These are phyloP conservation scores for Polylopha cassiicola DNA, from an alignment of 2,888 invertebrate species.

Conservation along the genomic window DNA sequence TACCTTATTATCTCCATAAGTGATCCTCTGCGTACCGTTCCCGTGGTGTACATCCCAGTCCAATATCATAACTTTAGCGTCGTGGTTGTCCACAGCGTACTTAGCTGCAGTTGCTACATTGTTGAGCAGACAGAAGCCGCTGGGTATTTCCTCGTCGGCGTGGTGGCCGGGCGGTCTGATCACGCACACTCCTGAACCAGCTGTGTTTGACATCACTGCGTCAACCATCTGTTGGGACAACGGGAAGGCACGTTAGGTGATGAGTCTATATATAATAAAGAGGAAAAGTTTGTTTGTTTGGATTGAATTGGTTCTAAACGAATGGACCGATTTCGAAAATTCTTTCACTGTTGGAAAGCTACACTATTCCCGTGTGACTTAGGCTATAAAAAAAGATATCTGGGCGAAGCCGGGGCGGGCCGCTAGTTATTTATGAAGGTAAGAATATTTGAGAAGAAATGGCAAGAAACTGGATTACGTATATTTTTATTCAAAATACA, in stretches of 20 bases:
- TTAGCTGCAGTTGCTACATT: slow-evolving; percentile 89
- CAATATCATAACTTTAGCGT: slow-evolving; percentile 81
- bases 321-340: too few relatives aligned
- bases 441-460: too few relatives aligned
- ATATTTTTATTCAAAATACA: too few relatives aligned
- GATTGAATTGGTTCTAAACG: too few relatives aligned
- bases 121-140: slow-evolving; percentile 95
- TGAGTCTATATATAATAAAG: too few relatives aligned
- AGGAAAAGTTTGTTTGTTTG: too few relatives aligned
- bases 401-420: too few relatives aligned
- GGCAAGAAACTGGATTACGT: too few relatives aligned
- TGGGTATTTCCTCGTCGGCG: slow-evolving; percentile 84
- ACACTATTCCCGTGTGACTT: too few relatives aligned
- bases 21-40: slow-evolving; percentile 91
- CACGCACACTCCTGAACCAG: slow-evolving; percentile 87
- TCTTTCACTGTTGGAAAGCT: too few relatives aligned
- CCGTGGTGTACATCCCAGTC: slow-evolving; percentile 99
- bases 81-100: slow-evolving; percentile 80
- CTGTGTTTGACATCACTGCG: slow-evolving; percentile 78
- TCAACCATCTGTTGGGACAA: slow-evolving; percentile 78
- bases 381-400: too few relatives aligned
- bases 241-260: background rate
- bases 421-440: too few relatives aligned
- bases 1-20: slow-evolving; percentile 79
- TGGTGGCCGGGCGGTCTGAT: slow-evolving; percentile 96